Conservation (phyloP, 2,113 vertebrate genomes). For the Oriolus oriolus region DNA sequence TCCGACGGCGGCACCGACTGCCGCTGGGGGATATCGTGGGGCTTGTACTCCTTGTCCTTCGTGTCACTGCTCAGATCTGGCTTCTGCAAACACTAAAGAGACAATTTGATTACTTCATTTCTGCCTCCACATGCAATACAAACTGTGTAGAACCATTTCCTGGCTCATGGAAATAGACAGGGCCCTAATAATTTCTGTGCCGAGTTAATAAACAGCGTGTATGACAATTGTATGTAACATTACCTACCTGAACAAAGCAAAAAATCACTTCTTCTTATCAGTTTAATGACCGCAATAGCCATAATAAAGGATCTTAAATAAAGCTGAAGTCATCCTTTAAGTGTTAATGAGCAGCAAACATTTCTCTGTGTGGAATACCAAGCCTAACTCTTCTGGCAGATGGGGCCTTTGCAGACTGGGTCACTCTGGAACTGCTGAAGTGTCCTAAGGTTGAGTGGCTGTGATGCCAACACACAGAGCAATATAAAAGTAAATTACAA, state of each 20-base stretch:
- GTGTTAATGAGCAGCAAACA: background rate
- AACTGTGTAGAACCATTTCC: background rate
- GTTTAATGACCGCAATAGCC: background rate
- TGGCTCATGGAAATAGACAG: background rate
- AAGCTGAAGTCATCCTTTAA: background rate
- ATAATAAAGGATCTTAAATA: background rate
- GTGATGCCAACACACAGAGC: background rate
- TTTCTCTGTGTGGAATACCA: background rate
- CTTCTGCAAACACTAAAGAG: conserved; percentile 83
- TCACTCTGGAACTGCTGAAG: background rate
- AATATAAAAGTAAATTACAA: background rate
- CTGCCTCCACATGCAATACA: background rate
- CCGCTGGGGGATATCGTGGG: conserved; percentile 82
- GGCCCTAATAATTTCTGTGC: background rate
- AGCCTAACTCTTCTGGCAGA: background rate
- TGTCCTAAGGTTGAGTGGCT: background rate
- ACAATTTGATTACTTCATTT: background rate
- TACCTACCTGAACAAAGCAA: background rate
- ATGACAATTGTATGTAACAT: background rate
- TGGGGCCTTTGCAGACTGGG: background rate
- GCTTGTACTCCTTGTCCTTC: conserved; percentile 86
- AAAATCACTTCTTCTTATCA: background rate
- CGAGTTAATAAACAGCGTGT: background rate
- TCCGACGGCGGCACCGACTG: conserved; percentile 73
- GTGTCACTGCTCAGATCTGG: conserved; percentile 72